Base-by-base conservation (phyloP, 2,113 vertebrate species). In the Shinisaurus crocodilurus region DNA sequence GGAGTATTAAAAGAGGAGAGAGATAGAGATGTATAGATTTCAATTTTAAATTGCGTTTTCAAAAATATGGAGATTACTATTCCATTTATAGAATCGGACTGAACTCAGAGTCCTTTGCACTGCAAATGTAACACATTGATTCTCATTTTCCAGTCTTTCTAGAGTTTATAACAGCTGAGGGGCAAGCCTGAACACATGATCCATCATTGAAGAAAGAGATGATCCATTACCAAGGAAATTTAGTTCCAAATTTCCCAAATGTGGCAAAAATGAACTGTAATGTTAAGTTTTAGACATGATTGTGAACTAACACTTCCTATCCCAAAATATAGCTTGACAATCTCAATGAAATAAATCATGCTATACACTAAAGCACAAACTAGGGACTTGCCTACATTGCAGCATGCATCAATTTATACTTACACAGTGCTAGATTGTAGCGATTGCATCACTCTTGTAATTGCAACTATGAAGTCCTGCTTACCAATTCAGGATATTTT, bases 71-170 rank as follows among this genome's bases (percentile, higher is more conserved):
- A 81, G 0, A 2, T 88, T 25, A 50, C 82, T 20, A 63, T 43
- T 20, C 3, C 0, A 25, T 0, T 3, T 74, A 29, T 27, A 89
- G 15, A 43, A 91, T 25, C 3, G 88, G 16, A 1, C 72, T 92
- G 81, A 94, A 10, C 1, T 74, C 1, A 1, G 7, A 94, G 0
- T 32, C 80, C 76, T 93, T 92, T 13, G 54, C 10, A 69, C n/a
- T 75, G 89, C 77, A 81, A 82, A 20, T 60, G 34, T 9, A 88
- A 94, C 91, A 10, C 5, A 72, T 4, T 7, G 23, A 70, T 77
- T 88, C 40, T 88, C 83, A 75, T 92, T 92, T 89, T 10, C 54
- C 32, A 83, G 3, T n/a, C 86, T 89, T 87, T 82, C 27, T 37
- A 76, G 6, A 87, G 2, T 45, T 85, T 70, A 57, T 87, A 87